phyloP scores from a whole-genome alignment of 2,888 invertebrate genomes.

The Mesoligia furuncula region DNA sequence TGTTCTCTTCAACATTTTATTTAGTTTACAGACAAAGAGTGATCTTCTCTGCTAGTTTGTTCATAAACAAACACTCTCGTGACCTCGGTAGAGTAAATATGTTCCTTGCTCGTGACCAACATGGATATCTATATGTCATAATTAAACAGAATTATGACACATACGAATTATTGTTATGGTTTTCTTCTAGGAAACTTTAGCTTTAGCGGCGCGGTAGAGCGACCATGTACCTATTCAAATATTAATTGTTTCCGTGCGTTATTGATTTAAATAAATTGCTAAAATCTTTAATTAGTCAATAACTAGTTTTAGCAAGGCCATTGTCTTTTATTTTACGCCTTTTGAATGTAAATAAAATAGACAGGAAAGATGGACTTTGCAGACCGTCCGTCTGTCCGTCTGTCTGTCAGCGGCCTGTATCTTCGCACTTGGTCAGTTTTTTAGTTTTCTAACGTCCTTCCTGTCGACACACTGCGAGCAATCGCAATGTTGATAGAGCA shows the following conservation, averaged over 20 bases:
- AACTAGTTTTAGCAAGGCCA: conserved; percentile 3
- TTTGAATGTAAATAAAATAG: background rate
- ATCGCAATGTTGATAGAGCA: too few species aligned
- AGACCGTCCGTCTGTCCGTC: too few species aligned
- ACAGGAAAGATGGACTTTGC: background rate
- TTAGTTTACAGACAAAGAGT: background rate
- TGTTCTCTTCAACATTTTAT: background rate
- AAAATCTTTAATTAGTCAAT: background rate
- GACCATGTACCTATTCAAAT: background rate
- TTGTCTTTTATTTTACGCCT: background rate
- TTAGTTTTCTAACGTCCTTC: too few species aligned
- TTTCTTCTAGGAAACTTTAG: background rate
- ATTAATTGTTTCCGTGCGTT: background rate
- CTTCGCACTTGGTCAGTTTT: too few species aligned
- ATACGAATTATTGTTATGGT: too few species aligned
- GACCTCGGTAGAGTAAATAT: too few species aligned
- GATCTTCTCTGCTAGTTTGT: background rate
- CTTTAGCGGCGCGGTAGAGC: background rate
- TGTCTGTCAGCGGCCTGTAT: too few species aligned
- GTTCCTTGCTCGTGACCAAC: too few species aligned
- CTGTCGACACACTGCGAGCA: too few species aligned
- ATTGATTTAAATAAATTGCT: background rate
- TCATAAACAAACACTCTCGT: background rate
- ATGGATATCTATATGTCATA: too few species aligned
- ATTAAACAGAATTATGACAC: too few species aligned